Conservation (phyloP, 2,113 vertebrate genomes). For the mouse (Mus musculus) region DNA sequence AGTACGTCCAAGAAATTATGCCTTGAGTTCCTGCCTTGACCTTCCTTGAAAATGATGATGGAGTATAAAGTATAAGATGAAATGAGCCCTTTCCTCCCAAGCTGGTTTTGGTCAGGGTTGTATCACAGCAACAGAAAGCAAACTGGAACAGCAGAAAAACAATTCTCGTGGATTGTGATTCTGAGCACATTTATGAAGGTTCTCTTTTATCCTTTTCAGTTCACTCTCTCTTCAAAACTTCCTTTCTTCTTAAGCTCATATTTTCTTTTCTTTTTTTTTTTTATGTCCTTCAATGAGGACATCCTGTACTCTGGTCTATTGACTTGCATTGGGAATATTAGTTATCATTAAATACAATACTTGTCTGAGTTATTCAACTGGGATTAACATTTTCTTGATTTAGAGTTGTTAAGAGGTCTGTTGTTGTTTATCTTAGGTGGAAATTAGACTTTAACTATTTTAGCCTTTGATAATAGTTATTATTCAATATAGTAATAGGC, state of each 20-base stretch:
- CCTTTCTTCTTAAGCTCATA: not conserved
- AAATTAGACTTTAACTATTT: not conserved
- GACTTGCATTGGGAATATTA: not conserved
- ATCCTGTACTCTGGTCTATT: not conserved
- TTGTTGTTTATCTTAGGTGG: not conserved
- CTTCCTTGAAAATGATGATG: not conserved
- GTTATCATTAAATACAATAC: not conserved
- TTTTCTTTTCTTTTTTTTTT: not conserved
- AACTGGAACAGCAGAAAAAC: too few relatives aligned
- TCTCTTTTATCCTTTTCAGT: not conserved
- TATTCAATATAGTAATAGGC: not conserved
- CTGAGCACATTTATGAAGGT: not conserved
- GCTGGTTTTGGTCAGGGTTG: not conserved
- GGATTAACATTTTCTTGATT: not conserved
- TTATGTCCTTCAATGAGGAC: not conserved
- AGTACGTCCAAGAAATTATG: not conserved
- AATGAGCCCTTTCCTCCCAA: not conserved
- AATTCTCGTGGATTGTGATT: not conserved
- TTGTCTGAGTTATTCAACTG: not conserved
- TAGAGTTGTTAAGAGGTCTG: not conserved
- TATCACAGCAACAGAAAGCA: not conserved
- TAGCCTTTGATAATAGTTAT: not conserved
- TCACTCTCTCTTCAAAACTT: not conserved
- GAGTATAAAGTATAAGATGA: not conserved
- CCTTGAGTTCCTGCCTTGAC: not conserved